phyloP scores from a whole-genome alignment of 2,113 vertebrate genomes.

The Cyanoramphus novaezelandiae region DNA sequence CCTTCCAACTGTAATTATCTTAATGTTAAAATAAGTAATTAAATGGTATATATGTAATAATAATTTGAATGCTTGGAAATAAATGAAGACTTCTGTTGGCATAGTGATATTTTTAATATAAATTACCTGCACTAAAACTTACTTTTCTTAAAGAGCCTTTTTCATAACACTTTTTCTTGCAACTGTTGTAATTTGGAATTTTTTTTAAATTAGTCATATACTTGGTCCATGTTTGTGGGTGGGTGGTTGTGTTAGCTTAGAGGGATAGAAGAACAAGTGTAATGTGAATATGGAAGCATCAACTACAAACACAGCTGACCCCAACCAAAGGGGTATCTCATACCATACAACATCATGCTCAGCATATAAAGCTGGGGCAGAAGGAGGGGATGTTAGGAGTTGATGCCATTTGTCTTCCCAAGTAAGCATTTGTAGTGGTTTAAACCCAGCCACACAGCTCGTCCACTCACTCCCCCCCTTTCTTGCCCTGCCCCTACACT shows the following conservation, averaged over 20 bases:
- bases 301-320: not conserved
- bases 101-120: not conserved
- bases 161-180: not conserved
- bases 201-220: not conserved
- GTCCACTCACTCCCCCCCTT: no score
- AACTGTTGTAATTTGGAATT: not conserved
- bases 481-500: no score
- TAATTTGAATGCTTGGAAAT: slow-evolving; percentile 14
- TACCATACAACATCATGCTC: no score
- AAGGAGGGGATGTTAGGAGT: no score
- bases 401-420: no score
- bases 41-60: slow-evolving; percentile 43
- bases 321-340: no score
- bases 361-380: no score
- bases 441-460: no score
- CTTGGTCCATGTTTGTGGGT: not conserved
- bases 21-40: slow-evolving; percentile 65
- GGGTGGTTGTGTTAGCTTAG: not conserved
- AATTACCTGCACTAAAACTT: not conserved
- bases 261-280: not conserved
- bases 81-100: not conserved
- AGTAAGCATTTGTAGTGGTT: no score
- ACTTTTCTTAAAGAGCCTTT: not conserved
- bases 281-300: not conserved
- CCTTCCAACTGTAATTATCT: slow-evolving; percentile 58